Evolutionary conservation across 2,797 vertebrate genomes (phyloP).

Genomic region (Rousettus madagascariensis): DNA sequence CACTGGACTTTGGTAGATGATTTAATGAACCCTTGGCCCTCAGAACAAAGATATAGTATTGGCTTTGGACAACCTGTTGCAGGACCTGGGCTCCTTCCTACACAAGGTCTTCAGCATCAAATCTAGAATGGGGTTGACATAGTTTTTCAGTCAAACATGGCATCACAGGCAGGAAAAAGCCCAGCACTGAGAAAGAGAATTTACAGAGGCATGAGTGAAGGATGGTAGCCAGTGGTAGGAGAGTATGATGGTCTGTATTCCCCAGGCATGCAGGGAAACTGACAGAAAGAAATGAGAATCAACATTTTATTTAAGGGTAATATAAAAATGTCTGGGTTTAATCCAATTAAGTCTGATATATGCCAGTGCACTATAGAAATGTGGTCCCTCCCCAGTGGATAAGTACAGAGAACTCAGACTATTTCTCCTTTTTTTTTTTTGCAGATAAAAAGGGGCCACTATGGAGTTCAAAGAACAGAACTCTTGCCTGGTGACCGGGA

Average conservation of each 20-base stretch:
- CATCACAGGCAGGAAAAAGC: not conserved
- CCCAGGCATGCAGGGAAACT: not conserved
- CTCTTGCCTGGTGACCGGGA: slow-evolving; percentile 94
- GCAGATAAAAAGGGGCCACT: slow-evolving; percentile 82
- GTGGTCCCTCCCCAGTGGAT: not conserved
- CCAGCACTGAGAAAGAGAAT: not conserved
- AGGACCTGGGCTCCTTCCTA: not conserved
- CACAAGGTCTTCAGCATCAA: not conserved
- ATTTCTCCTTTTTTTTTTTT: not conserved
- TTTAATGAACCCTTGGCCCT: not conserved
- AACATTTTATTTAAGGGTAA: not conserved
- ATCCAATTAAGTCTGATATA: not conserved
- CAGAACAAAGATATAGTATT: not conserved
- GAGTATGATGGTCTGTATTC: not conserved
- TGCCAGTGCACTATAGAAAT: not conserved
- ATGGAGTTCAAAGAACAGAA: slow-evolving; percentile 87
- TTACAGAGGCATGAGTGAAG: not conserved
- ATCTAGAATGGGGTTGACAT: not conserved
- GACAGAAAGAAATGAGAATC: not conserved
- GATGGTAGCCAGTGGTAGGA: not conserved
- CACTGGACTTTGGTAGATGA: not conserved
- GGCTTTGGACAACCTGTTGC: not conserved
- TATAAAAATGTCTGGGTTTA: not conserved
- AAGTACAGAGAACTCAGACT: not conserved
- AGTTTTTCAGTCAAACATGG: not conserved